Conservation (phyloP, 2,888 invertebrate species). For the Spicauda simplicius region DNA sequence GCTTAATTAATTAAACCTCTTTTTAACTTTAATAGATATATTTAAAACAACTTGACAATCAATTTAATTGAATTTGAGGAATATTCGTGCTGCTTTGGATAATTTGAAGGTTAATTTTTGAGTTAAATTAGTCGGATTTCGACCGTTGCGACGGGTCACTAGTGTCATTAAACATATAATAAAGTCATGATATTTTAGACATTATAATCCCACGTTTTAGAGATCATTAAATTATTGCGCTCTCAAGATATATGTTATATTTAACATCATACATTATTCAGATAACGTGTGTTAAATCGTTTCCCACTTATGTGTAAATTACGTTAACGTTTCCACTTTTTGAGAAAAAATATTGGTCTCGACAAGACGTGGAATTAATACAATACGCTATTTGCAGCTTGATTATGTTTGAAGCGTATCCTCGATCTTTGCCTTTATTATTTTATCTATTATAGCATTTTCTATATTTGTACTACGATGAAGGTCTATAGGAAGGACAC, state of each 20-base stretch:
- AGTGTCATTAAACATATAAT: too few relatives aligned
- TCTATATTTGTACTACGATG: background rate
- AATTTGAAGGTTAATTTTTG: too few relatives aligned
- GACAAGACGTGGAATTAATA: constrained; percentile 15
- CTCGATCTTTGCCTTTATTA: background rate
- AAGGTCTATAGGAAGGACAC: too few relatives aligned
- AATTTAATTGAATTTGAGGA: too few relatives aligned
- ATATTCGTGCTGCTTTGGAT: too few relatives aligned
- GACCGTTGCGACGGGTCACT: too few relatives aligned
- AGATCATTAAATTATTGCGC: constrained; percentile 8
- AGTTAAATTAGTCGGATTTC: too few relatives aligned
- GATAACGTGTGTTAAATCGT: constrained; percentile 19
- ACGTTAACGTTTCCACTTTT: constrained; percentile 23
- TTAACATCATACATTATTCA: constrained; percentile 36
- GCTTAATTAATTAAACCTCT: too few relatives aligned
- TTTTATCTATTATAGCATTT: background rate
- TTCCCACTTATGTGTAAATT: constrained; percentile 21
- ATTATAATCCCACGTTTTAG: background rate
- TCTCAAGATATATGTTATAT: constrained; percentile 20
- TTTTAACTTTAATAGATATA: too few relatives aligned
- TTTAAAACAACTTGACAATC: too few relatives aligned
- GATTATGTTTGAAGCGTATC: constrained; percentile 3
- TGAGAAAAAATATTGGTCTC: constrained; percentile 1
- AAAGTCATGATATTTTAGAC: constrained; percentile 17
- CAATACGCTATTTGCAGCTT: constrained; percentile 30